Percentiles rank a stretch among this genome's conserved stretches.
These are phyloP conservation scores for Microctenopoma steveboyesi DNA, from an alignment of 2,797 vertebrate genomes.

Conservation along the genomic window DNA sequence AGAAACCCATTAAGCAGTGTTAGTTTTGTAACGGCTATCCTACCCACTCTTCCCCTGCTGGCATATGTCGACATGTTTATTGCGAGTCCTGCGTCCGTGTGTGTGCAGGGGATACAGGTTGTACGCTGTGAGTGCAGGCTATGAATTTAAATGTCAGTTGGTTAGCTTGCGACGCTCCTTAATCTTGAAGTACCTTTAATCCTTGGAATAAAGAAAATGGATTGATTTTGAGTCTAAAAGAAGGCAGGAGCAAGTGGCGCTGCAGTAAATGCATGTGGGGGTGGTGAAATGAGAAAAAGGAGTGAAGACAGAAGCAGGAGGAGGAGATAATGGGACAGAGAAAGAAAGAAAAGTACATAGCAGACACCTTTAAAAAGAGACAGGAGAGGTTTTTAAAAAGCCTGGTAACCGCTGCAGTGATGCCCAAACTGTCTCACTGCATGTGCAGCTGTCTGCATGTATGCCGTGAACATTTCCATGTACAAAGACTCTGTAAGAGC, in stretches of 20 bases:
- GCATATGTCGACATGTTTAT: constrained; percentile 62
- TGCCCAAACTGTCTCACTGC: constrained; percentile 43
- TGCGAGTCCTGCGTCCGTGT: constrained; percentile 8
- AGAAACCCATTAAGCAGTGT: constrained; percentile 74
- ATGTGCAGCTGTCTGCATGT: constrained; percentile 37
- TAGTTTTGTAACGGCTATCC: constrained; percentile 78
- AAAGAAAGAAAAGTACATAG: neutral
- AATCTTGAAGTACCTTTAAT: constrained; percentile 54
- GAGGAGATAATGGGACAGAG: neutral
- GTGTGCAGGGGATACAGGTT: constrained; percentile 17
- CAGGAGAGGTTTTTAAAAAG: constrained; percentile 70
- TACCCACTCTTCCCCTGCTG: constrained; percentile 53
- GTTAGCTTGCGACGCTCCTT: constrained; percentile 45
- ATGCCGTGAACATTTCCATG: constrained; percentile 10
- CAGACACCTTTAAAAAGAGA: constrained; percentile 53
- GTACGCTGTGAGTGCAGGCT: constrained; percentile 22
- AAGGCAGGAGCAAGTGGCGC: constrained; percentile 20
- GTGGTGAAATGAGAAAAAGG: constrained; percentile 5
- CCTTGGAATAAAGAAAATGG: constrained; percentile 27
- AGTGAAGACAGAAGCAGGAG: constrained; percentile 5
- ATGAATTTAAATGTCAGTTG: constrained; percentile 54
- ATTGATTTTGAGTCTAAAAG: constrained; percentile 20
- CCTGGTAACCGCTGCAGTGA: constrained; percentile 78
- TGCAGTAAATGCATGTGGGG: constrained; percentile 36
- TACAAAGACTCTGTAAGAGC: constrained; percentile 21